Conservation (phyloP, 2,888 invertebrate species). For the Synanthedon myopaeformis region DNA sequence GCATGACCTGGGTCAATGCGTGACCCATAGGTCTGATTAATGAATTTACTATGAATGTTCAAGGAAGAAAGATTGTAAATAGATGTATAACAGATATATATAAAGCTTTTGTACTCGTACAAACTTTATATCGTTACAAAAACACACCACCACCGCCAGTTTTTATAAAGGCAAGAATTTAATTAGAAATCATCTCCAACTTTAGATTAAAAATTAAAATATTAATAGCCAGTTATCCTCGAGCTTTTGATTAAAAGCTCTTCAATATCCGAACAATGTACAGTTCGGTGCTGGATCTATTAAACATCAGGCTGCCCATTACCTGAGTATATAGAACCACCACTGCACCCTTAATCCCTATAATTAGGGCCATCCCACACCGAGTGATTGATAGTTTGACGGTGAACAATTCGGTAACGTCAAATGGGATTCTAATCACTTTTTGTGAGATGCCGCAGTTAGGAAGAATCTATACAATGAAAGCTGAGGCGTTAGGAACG, state of each 20-base stretch:
- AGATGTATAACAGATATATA: no score
- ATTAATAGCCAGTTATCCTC: not conserved
- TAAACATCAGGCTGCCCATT: slow-evolving; percentile 37
- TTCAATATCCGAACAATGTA: slow-evolving; percentile 26
- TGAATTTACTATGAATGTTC: no score
- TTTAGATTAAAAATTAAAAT: not conserved
- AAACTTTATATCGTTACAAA: no score
- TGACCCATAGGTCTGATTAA: no score
- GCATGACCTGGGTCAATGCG: no score
- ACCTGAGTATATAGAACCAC: slow-evolving; percentile 32
- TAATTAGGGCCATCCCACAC: slow-evolving; percentile 61
- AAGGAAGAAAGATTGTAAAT: no score
- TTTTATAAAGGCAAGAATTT: no score
- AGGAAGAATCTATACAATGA: not conserved
- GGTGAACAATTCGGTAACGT: slow-evolving; percentile 28
- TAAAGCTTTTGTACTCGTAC: no score
- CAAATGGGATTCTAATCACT: slow-evolving; percentile 58
- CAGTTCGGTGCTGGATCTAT: slow-evolving; percentile 30
- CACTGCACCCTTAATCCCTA: slow-evolving; percentile 53
- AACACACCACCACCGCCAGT: no score
- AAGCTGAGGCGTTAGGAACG: no score
- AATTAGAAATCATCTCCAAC: no score
- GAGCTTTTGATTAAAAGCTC: slow-evolving; percentile 32
- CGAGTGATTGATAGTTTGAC: slow-evolving; percentile 57
- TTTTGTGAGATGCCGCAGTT: slow-evolving; percentile 23